Percentiles rank a stretch among this genome's conserved stretches.
These are phyloP conservation scores for Tapirus terrestris DNA, from an alignment of 2,113 vertebrate species.

Conservation along the genomic window DNA sequence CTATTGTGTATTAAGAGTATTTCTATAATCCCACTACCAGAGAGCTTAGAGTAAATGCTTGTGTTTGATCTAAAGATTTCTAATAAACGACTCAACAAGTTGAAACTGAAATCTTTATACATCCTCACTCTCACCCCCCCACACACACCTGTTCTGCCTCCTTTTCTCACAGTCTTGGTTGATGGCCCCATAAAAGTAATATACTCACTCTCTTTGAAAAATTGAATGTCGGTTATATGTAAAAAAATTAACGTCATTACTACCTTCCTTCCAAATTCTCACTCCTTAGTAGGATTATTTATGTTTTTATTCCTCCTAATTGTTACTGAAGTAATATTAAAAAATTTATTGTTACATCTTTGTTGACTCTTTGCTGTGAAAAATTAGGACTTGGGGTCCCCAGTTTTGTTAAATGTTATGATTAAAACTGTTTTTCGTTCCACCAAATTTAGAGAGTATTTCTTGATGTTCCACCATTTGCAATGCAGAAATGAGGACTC, in stretches of 20 bases:
- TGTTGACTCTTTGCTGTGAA: not conserved
- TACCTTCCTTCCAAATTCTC: not conserved
- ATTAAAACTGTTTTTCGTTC: not conserved
- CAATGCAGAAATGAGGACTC: not conserved
- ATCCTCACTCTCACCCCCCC: accelerated
- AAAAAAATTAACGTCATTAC: not conserved
- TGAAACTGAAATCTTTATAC: not conserved
- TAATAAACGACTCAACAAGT: conserved; percentile 27
- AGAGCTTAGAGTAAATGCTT: not conserved
- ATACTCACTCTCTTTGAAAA: not conserved
- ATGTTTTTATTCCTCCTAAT: not conserved
- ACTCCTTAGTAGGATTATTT: not conserved
- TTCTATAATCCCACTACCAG: conserved; percentile 30
- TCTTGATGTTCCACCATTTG: not conserved
- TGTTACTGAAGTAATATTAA: not conserved
- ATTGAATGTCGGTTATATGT: not conserved
- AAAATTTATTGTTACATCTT: not conserved
- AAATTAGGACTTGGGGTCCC: not conserved
- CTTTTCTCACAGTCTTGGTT: not conserved
- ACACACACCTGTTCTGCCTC: not conserved
- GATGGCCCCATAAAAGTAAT: not conserved
- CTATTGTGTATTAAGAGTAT: not conserved
- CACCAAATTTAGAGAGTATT: not conserved
- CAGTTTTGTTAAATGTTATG: not conserved
- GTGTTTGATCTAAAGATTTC: conserved; percentile 33